Evolutionary conservation across 2,888 invertebrate species (phyloP).

Genomic region (Piscicola geometra): DNA sequence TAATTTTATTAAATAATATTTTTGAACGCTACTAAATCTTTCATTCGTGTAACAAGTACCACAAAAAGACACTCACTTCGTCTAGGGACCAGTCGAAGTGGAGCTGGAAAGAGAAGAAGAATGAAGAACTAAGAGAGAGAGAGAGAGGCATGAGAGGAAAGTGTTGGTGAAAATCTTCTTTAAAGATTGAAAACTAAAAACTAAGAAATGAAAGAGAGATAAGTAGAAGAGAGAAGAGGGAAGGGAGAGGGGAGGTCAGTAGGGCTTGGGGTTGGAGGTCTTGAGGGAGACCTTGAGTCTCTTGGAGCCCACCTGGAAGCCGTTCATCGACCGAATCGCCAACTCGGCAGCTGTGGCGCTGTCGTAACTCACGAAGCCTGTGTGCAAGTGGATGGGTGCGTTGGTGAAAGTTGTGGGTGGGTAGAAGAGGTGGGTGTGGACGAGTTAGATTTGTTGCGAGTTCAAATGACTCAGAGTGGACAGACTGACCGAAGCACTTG

Average conservation of each 20-base stretch:
- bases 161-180: no score
- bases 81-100: not conserved
- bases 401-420: no score
- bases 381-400: no score
- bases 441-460: no score
- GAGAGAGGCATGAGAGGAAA: no score
- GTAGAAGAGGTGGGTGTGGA: no score
- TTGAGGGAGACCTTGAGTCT: conserved; percentile 36
- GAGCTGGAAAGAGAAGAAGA: no score
- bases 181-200: not conserved
- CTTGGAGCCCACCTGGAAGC: conserved; percentile 35
- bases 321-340: conserved; percentile 37
- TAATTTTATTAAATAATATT: no score
- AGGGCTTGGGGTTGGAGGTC: conserved; percentile 36
- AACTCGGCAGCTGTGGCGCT: conserved; percentile 29
- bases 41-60: no score
- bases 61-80: not conserved
- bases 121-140: not conserved
- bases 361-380: conserved; percentile 37
- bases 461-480: no score
- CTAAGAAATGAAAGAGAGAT: not conserved
- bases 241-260: conserved; percentile 14
- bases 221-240: not conserved
- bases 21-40: no score
- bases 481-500: conserved; percentile 37